These are phyloP conservation scores for Bergia puertoricense DNA, from an alignment of 92 coral and sea anemone species.

Conservation along the genomic window DNA sequence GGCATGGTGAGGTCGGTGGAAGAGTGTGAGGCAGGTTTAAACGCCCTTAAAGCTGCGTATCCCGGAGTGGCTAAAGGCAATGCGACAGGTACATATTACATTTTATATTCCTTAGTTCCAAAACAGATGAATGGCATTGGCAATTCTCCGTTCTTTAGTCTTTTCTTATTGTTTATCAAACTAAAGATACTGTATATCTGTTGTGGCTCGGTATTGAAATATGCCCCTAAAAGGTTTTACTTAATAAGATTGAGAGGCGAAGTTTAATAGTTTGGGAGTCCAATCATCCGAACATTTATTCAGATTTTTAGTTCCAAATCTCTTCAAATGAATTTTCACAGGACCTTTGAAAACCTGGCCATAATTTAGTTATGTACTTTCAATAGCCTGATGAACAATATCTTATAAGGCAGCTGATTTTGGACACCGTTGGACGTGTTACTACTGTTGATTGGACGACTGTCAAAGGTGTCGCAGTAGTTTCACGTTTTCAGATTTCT, in stretches of 20 bases:
- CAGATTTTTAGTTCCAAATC: neutral
- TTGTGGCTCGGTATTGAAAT: neutral
- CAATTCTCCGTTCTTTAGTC: neutral
- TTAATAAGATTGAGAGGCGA: neutral
- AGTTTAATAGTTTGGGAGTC: too few relatives aligned
- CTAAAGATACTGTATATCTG: neutral
- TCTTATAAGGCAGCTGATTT: slow-evolving; percentile 5
- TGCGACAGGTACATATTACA: slow-evolving; percentile 8
- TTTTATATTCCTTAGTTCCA: slow-evolving; percentile 1
- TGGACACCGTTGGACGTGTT: neutral
- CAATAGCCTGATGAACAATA: neutral
- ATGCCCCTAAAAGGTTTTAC: neutral
- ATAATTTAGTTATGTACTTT: neutral
- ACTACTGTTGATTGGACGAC: neutral
- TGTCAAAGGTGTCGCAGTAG: neutral
- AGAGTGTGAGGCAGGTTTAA: slow-evolving; percentile 79
- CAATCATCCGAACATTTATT: neutral
- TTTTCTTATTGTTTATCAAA: neutral
- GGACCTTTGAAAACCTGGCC: neutral
- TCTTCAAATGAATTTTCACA: neutral
- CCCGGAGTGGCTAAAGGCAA: slow-evolving; percentile 21
- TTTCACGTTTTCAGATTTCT: neutral
- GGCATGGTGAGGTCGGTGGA: slow-evolving; percentile 94
- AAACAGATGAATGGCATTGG: neutral
- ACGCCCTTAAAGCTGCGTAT: slow-evolving; percentile 63